Evolutionary conservation across 2,113 vertebrate species (phyloP).

Genomic region (Oxyura jamaicensis): DNA sequence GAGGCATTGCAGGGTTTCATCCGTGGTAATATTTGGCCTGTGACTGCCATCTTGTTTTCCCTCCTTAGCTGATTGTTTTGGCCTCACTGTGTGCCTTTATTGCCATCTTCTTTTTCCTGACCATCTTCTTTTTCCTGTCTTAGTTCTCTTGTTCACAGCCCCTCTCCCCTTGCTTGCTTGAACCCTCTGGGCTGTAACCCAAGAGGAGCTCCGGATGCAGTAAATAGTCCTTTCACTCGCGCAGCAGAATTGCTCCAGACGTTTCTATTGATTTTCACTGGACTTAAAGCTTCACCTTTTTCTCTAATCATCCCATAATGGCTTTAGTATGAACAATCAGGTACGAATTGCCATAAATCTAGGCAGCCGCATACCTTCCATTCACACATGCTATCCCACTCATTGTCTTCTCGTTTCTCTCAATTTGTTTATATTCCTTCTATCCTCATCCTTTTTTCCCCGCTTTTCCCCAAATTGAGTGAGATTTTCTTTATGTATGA

Average conservation of each 20-base stretch:
- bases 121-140: background rate
- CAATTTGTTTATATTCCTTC: slow-evolving; percentile 52
- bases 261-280: slow-evolving; percentile 98
- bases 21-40: rapidly evolving
- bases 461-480: background rate
- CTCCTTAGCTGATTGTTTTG: too few species aligned
- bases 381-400: slow-evolving; percentile 1
- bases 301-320: slow-evolving; percentile 99
- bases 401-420: slow-evolving; percentile 77
- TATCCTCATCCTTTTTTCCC: background rate
- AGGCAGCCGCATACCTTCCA: slow-evolving; percentile 79
- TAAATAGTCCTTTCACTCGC: slow-evolving; percentile 84
- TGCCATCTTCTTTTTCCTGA: background rate
- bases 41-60: background rate
- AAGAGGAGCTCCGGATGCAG: slow-evolving; percentile 80
- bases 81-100: background rate
- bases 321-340: slow-evolving; percentile 99
- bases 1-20: rapidly evolving
- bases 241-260: slow-evolving; percentile 98
- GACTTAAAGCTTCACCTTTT: slow-evolving; percentile 99
- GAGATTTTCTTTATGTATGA: background rate
- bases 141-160: background rate
- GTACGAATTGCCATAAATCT: slow-evolving; percentile 99
- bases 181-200: slow-evolving; percentile 48
- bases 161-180: background rate